Conservation (phyloP, 2,113 vertebrate genomes). For the Saccopteryx leptura region DNA sequence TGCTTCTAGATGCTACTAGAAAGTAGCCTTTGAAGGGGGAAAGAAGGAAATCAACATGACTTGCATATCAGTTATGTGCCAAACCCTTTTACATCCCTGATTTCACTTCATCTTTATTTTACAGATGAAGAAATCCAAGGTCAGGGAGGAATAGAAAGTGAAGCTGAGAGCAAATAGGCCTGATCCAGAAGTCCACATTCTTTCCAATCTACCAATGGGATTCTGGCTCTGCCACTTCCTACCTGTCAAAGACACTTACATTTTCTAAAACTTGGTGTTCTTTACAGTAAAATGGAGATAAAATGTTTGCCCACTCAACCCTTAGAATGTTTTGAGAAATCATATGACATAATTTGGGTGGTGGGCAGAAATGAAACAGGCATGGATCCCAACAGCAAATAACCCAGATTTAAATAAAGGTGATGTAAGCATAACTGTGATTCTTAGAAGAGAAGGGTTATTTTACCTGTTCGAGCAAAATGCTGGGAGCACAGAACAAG, state of each 20-base stretch:
- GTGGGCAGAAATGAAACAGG: neutral
- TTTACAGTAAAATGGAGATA: neutral
- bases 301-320: neutral
- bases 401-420: neutral
- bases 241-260: neutral
- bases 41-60: neutral
- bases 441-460: neutral
- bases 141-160: neutral
- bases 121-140: constrained; percentile 5
- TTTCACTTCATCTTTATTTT: constrained; percentile 34
- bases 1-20: constrained; percentile 27
- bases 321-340: constrained; percentile 14
- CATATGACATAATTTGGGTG: neutral
- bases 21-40: neutral
- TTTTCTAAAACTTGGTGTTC: constrained; percentile 18
- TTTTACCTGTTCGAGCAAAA: constrained; percentile 22
- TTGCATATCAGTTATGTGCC: neutral
- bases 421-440: neutral
- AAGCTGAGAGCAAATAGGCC: neutral
- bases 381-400: neutral
- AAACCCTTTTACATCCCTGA: neutral
- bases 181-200: neutral
- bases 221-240: neutral
- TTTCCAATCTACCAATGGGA: neutral
- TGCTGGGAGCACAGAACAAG: neutral